These are phyloP conservation scores for Oscheius sp. DNA, from an alignment of 2,888 invertebrate genomes.

Conservation along the genomic window DNA sequence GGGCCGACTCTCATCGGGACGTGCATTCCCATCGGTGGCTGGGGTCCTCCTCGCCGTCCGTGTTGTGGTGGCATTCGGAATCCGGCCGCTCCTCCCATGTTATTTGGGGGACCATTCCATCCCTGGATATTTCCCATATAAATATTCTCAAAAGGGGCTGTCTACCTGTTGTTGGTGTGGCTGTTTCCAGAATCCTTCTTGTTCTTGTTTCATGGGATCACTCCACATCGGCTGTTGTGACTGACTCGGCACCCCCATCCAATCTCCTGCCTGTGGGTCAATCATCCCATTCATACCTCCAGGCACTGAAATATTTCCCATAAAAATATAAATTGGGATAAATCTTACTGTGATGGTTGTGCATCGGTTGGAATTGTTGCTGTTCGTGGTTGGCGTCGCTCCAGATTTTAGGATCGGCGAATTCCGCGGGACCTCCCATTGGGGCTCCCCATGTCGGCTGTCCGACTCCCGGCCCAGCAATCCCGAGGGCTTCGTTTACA, in stretches of 20 bases:
- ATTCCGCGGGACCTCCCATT: constrained; percentile 33
- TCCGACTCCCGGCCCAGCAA: constrained; percentile 23
- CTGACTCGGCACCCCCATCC: constrained; percentile 42
- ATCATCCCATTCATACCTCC: constrained; percentile 53
- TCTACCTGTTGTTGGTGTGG: constrained; percentile 40
- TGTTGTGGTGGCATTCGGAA: constrained; percentile 31
- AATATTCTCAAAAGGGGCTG: background rate
- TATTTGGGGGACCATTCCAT: constrained; percentile 27
- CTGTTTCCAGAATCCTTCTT: constrained; percentile 56
- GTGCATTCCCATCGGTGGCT: constrained; percentile 35
- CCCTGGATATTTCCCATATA: background rate
- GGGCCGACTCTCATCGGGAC: constrained; percentile 28
- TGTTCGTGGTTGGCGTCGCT: constrained; percentile 31
- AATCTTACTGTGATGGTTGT: constrained; percentile 37
- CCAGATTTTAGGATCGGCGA: constrained; percentile 38
- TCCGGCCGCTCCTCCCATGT: constrained; percentile 20
- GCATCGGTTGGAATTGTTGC: constrained; percentile 38
- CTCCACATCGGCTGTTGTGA: constrained; percentile 55
- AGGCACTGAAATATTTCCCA: background rate
- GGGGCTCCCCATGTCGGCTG: constrained; percentile 33
- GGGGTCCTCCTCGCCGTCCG: constrained; percentile 18
- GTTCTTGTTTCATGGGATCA: constrained; percentile 52
- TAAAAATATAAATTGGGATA: too few species aligned
- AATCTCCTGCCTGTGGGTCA: constrained; percentile 40
- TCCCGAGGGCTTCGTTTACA: constrained; percentile 40